Percentiles rank a stretch among this genome's conserved stretches.
Conservation (phyloP, 2,888 invertebrate species). For the Aphidoletes aphidimyza region DNA sequence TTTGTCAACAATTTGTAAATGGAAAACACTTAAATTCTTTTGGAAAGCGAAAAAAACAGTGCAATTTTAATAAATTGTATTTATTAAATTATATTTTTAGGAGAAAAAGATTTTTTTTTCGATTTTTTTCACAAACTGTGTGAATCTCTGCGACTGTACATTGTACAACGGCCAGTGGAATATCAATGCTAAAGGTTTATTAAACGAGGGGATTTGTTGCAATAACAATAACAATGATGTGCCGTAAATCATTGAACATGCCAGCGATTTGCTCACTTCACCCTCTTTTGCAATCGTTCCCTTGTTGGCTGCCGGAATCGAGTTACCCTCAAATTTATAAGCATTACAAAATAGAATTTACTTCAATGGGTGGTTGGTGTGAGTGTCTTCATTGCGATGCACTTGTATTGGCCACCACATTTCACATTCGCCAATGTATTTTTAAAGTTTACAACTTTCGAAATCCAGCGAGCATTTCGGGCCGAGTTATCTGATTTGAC, state of each 20-base stretch:
- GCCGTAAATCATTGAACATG: conserved; percentile 27
- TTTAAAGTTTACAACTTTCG: conserved; percentile 31
- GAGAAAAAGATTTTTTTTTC: not conserved
- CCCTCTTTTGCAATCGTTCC: conserved; percentile 34
- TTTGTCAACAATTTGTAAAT: too few species aligned
- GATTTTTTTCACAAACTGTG: too few species aligned
- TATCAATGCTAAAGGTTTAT: not conserved
- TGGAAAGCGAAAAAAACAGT: too few species aligned
- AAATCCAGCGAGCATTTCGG: not conserved
- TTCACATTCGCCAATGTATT: not conserved
- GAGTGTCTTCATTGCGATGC: not conserved
- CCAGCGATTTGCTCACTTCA: not conserved
- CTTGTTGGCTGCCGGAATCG: not conserved
- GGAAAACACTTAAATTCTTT: too few species aligned
- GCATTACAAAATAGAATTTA: not conserved
- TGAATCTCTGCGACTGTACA: too few species aligned
- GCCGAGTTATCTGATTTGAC: conserved; percentile 24
- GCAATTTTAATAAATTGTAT: too few species aligned
- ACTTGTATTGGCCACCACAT: not conserved
- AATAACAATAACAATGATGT: conserved; percentile 40
- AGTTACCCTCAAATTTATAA: conserved; percentile 7
- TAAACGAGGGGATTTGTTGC: not conserved
- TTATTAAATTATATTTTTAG: too few species aligned
- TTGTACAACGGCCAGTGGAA: not conserved
- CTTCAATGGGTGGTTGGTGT: not conserved